These are phyloP conservation scores for Uloborus diversus DNA, from an alignment of 1,140 invertebrate species.

Conservation along the genomic window DNA sequence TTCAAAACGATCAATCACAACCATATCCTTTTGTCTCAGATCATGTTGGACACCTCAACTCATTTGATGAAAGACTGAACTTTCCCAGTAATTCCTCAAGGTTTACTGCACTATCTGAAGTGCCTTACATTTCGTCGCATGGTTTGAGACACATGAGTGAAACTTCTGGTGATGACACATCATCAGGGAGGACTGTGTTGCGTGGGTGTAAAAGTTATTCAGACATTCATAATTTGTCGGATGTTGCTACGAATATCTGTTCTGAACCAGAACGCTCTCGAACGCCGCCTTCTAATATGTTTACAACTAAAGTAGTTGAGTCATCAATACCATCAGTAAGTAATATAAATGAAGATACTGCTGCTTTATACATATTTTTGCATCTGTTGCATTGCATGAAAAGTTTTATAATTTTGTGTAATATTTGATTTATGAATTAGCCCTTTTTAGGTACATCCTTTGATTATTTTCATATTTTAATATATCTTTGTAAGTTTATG, in stretches of 20 bases:
- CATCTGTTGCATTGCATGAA: too few relatives aligned
- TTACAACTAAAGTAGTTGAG: background rate
- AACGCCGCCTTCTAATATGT: slow-evolving; percentile 21
- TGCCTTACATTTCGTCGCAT: slow-evolving; percentile 32
- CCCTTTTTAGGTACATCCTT: too few relatives aligned
- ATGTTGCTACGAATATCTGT: background rate
- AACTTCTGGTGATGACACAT: background rate
- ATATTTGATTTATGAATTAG: too few relatives aligned
- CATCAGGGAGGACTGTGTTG: background rate
- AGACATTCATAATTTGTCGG: slow-evolving; percentile 18
- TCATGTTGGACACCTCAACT: too few relatives aligned
- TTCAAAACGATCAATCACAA: background rate
- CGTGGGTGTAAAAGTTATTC: slow-evolving; percentile 35
- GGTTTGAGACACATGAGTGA: background rate
- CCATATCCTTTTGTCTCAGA: background rate
- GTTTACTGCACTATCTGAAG: slow-evolving; percentile 18
- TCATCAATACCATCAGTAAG: background rate
- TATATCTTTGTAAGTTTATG: too few relatives aligned
- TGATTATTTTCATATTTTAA: too few relatives aligned
- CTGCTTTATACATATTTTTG: too few relatives aligned
- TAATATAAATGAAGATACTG: too few relatives aligned
- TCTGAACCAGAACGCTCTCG: background rate
- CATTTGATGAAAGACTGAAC: background rate
- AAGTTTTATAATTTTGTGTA: too few relatives aligned
- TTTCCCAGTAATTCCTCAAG: slow-evolving; percentile 4